Conservation (phyloP, 2,888 invertebrate species). For the Mythimna loreyi region DNA sequence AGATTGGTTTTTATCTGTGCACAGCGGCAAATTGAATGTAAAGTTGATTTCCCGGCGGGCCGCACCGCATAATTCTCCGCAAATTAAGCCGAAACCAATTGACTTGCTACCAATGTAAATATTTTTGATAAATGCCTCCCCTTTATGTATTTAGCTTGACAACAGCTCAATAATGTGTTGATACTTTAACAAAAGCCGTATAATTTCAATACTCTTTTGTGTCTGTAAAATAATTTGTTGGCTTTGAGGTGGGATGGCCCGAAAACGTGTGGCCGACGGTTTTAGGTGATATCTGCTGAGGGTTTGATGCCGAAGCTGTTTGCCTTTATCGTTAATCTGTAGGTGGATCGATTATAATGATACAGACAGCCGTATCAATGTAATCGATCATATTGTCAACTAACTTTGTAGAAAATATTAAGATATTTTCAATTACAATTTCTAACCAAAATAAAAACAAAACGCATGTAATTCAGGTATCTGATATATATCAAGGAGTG, state of each 20-base stretch:
- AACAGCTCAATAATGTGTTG: conserved; percentile 59
- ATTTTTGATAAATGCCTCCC: conserved; percentile 86
- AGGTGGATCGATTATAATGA: too few species aligned
- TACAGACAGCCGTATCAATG: too few species aligned
- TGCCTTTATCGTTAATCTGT: not conserved
- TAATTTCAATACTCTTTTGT: conserved; percentile 33
- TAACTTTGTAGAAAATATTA: too few species aligned
- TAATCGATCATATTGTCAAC: too few species aligned
- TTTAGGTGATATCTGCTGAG: not conserved
- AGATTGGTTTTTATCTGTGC: conserved; percentile 89
- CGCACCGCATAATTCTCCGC: conserved; percentile 84
- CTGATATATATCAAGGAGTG: too few species aligned
- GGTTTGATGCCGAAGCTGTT: not conserved
- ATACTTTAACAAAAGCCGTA: conserved; percentile 51
- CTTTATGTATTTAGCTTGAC: conserved; percentile 73
- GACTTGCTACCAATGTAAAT: conserved; percentile 87
- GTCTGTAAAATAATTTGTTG: not conserved
- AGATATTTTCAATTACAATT: too few species aligned
- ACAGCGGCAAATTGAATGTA: conserved; percentile 88
- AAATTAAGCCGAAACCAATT: conserved; percentile 88
- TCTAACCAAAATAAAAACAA: too few species aligned
- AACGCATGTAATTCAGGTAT: too few species aligned
- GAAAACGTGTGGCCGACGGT: not conserved
- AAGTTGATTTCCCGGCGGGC: conserved; percentile 90
- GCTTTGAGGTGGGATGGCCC: conserved; percentile 1